phyloP scores from a whole-genome alignment of 2,888 invertebrate species.

The Phyto melanocephala region DNA sequence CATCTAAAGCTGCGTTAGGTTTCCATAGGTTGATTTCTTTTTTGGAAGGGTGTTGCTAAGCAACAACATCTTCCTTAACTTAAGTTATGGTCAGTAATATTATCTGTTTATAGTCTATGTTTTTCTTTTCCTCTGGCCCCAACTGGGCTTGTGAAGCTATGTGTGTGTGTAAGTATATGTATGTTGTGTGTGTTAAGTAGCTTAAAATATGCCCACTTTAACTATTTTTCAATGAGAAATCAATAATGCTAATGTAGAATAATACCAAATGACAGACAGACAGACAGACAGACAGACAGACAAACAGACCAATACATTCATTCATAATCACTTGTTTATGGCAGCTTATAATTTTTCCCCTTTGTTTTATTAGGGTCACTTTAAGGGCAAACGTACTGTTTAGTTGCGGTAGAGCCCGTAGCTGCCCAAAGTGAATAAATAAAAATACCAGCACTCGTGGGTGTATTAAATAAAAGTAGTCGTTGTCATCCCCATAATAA shows the following conservation, averaged over 20 bases:
- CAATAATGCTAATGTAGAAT: conserved; percentile 67
- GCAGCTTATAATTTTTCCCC: not conserved
- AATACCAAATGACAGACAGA: not conserved
- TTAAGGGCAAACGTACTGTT: not conserved
- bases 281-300: not conserved
- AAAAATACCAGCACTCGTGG: conserved; percentile 18
- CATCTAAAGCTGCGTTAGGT: not conserved
- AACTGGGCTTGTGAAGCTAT: not conserved
- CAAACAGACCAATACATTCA: not conserved
- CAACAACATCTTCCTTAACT: not conserved
- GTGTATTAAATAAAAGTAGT: conserved; percentile 32
- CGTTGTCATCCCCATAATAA: not conserved
- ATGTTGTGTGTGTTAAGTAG: conserved; percentile 35
- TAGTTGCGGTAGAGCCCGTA: not conserved
- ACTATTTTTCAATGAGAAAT: conserved; percentile 74
- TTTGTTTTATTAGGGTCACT: conserved; percentile 9
- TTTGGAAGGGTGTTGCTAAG: not conserved
- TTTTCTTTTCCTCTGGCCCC: not conserved
- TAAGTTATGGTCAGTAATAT: not conserved
- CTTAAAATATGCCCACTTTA: conserved; percentile 66
- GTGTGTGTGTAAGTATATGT: not conserved
- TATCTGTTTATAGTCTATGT: not conserved
- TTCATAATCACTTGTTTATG: conserved; percentile 33
- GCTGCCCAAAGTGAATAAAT: conserved; percentile 7
- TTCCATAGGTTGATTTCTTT: not conserved